Evolutionary conservation across 92 coral and sea anemone genomes (phyloP).

Genomic region (Porites divaricata): DNA sequence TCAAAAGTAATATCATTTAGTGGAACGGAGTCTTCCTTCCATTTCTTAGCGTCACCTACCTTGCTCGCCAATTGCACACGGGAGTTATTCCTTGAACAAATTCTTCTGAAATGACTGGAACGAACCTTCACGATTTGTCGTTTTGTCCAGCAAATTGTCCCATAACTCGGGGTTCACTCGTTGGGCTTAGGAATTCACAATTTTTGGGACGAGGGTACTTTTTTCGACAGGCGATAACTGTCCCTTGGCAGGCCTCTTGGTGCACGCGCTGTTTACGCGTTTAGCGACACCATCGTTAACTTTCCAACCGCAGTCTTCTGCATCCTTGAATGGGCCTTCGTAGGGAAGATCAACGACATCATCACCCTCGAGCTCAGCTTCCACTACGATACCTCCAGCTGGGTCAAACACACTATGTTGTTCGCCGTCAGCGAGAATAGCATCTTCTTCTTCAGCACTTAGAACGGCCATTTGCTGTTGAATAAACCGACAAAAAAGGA

Average conservation of each 20-base stretch:
- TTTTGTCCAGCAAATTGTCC: slow-evolving; percentile 45
- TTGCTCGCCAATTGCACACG: slow-evolving; percentile 39
- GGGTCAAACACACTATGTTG: slow-evolving; percentile 39
- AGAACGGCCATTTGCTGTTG: neutral
- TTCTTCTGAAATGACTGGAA: slow-evolving; percentile 48
- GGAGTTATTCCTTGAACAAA: slow-evolving; percentile 56
- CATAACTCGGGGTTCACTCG: slow-evolving; percentile 63
- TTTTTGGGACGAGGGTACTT: slow-evolving; percentile 51
- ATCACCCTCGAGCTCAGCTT: slow-evolving; percentile 12
- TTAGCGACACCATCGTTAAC: slow-evolving; percentile 42
- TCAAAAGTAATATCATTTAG: slow-evolving; percentile 38
- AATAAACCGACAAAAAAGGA: slow-evolving; percentile 1
- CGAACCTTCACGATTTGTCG: slow-evolving; percentile 38
- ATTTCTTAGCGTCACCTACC: slow-evolving; percentile 50
- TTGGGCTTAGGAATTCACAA: slow-evolving; percentile 46
- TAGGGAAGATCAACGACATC: slow-evolving; percentile 51
- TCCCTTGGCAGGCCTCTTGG: slow-evolving; percentile 38
- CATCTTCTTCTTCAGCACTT: slow-evolving; percentile 6
- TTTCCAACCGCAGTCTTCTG: slow-evolving; percentile 55
- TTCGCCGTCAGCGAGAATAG: neutral
- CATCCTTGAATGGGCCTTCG: slow-evolving; percentile 42
- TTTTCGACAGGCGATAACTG: neutral
- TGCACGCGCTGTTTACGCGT: slow-evolving; percentile 48
- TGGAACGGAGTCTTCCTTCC: slow-evolving; percentile 26
- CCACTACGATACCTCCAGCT: slow-evolving; percentile 24